A percentile compares a stretch with the other conserved stretches of the same genome.
Conservation (phyloP, 2,797 vertebrate genomes). For the Triplophysa bombifrons region DNA sequence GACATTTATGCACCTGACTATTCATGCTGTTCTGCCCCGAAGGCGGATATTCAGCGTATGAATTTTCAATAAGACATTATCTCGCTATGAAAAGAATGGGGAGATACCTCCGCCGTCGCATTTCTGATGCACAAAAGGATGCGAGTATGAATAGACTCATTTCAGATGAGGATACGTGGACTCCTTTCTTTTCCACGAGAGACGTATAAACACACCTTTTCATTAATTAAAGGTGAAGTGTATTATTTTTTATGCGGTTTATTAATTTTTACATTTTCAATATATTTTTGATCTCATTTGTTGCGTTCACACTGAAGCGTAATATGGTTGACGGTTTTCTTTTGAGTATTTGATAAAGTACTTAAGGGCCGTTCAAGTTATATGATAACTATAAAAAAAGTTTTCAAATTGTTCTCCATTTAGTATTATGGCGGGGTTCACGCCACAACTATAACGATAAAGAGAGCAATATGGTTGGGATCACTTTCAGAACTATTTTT, state of each 20-base stretch:
- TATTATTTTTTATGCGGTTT: not conserved
- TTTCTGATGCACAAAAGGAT: slow-evolving; percentile 51
- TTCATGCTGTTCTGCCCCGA: slow-evolving; percentile 60
- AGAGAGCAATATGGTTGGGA: too few species aligned
- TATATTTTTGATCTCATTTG: not conserved
- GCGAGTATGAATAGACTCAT: slow-evolving; percentile 34
- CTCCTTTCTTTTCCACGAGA: not conserved
- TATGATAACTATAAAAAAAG: too few species aligned
- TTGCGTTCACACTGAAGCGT: not conserved
- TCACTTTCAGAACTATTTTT: not conserved
- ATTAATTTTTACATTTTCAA: too few species aligned
- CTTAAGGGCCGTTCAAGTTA: not conserved
- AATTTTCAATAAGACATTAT: slow-evolving; percentile 69
- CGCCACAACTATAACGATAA: too few species aligned
- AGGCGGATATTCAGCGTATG: slow-evolving; percentile 59
- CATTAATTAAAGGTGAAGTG: slow-evolving; percentile 22
- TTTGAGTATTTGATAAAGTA: not conserved
- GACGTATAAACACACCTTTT: slow-evolving; percentile 16
- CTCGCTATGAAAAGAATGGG: slow-evolving; percentile 57
- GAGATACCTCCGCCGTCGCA: slow-evolving; percentile 55
- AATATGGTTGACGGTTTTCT: not conserved
- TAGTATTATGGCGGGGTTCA: too few species aligned
- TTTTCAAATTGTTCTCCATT: too few species aligned
- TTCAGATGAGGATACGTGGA: not conserved
- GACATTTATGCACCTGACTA: slow-evolving; percentile 72